Evolutionary conservation across 1,140 invertebrate genomes (phyloP), one percentile per base, ranked within the genome.

Genomic region (Drosophila parabipectinata): DNA sequence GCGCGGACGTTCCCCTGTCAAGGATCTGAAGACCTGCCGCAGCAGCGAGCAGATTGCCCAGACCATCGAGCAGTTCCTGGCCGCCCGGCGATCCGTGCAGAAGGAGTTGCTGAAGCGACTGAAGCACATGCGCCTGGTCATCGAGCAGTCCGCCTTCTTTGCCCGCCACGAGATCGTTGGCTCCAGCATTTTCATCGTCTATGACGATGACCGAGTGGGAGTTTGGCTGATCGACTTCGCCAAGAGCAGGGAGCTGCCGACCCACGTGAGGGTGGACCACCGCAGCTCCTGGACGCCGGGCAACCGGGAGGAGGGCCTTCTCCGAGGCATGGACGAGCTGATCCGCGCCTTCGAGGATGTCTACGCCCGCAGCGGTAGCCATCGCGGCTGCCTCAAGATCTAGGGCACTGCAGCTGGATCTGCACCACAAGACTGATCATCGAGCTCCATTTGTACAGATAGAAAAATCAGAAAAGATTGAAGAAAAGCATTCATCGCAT

Each of bases 181-280:
- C 18, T 98, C 97, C 92, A 98, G 97, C 92, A 95, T 99, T 69
- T 96, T 99, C 60, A 96, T 99, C 81, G 96, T 99, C 32, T 98
- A 98, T 89, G 98, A 99, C 91, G 94, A 96, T 63, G 94, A 95
- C 55, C 95, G 95, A 73, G 96, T 97, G 3, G 97, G 97, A 53
- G 96, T 96, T 3, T 99, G 98, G 98, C 93, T 99, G 66, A 99
- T 99, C 59, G 98, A 99, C 91, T 99, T 99, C 93, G 98, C 97
- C 12, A 99, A 99, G 90, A 98, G 97, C 0, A 93, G 95, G 12
- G 93, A 94, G 48, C 92, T 98, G 28, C 96, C 97, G 1, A 93
- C 95, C 28, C 95, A 94, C 10, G 77, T 95, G 10, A 93, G 90
- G 52, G 93, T 98, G 3, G 95, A 95, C 54, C 98, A 99, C 90